Base-by-base conservation (phyloP, 2,797 vertebrate genomes). In the Danio choprae region DNA sequence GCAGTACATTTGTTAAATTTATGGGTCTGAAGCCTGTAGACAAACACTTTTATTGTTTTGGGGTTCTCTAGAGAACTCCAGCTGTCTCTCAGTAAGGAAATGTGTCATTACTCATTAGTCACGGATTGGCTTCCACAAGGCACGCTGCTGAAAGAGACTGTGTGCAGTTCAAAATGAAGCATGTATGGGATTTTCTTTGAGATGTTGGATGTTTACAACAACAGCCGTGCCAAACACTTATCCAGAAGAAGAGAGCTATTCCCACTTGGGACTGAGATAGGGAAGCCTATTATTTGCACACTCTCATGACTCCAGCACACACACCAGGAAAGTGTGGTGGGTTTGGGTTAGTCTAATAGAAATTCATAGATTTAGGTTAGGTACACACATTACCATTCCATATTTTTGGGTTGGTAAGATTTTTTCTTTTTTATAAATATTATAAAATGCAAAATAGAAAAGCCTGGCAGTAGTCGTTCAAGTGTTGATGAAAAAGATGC, bases 1-100 rank as follows among this genome's bases (percentile, higher is more conserved):
- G 29, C 3, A n/a, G 22, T 13, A 50, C 36, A 58, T 69, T 50
- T 69, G 22, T 68, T 68, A 41, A 36, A 46, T 44, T 0, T 68
- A 48, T 68, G 51, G 4, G 5, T 78, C n/a, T 70, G 16, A 43
- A 59, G 44, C 18, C 12, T 44, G 40, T 40, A 60, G 38, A 60
- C 65, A 70, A 51, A 22, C 29, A 40, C 4, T 13, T 59, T 58
- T 79, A 67, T 81, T 85, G 84, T 60, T 75, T 68, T 68, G 77
- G 81, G 22, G 16, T 70, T 29, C 76, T 38, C 29, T 44, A 22
- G 51, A 59, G 64, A 43, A 77, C 43, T 44, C 6, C 15, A 46
- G 62, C 63, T 44, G 63, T 77, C 58, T 56, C 41, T 77, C 53
- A 77, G 67, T 11, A 29, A 20, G 62, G n/a, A 71, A 74, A 77